These are phyloP conservation scores for Corythornis madagascariensis DNA, from an alignment of 2,113 vertebrate genomes.

Conservation along the genomic window DNA sequence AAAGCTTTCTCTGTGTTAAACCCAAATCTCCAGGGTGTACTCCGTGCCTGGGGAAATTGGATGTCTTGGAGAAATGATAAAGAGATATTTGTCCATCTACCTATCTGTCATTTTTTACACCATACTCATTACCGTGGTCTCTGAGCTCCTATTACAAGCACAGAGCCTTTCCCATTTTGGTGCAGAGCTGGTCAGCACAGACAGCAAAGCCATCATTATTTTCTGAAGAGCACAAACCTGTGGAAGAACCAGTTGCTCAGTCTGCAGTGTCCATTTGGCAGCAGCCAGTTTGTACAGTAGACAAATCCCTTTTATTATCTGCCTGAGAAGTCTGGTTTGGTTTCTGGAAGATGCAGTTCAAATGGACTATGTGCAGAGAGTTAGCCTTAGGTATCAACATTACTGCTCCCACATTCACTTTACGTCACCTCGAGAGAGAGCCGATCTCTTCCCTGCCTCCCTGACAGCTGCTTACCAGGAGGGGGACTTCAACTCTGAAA, in stretches of 20 bases:
- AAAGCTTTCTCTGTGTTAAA: constrained; percentile 56
- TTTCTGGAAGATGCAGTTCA: constrained; percentile 54
- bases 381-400: constrained; percentile 65
- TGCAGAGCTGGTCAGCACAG: constrained; percentile 46
- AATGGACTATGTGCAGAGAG: constrained; percentile 22
- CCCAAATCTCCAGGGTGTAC: constrained; percentile 20
- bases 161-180: background rate
- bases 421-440: constrained; percentile 8
- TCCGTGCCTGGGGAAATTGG: constrained; percentile 3
- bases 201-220: constrained; percentile 30
- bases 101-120: constrained; percentile 61
- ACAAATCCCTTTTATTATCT: constrained; percentile 48
- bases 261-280: background rate
- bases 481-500: constrained; percentile 27
- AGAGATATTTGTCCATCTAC: constrained; percentile 47
- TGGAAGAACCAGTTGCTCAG: background rate
- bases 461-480: constrained; percentile 54
- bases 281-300: constrained; percentile 28
- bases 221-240: background rate
- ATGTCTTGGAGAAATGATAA: constrained; percentile 57
- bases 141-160: constrained; percentile 43
- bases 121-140: constrained; percentile 50
- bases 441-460: background rate
- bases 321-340: constrained; percentile 3
- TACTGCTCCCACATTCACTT: constrained; percentile 42